These are phyloP conservation scores for Drosophila merina DNA, from an alignment of 2,888 invertebrate species.

Conservation along the genomic window DNA sequence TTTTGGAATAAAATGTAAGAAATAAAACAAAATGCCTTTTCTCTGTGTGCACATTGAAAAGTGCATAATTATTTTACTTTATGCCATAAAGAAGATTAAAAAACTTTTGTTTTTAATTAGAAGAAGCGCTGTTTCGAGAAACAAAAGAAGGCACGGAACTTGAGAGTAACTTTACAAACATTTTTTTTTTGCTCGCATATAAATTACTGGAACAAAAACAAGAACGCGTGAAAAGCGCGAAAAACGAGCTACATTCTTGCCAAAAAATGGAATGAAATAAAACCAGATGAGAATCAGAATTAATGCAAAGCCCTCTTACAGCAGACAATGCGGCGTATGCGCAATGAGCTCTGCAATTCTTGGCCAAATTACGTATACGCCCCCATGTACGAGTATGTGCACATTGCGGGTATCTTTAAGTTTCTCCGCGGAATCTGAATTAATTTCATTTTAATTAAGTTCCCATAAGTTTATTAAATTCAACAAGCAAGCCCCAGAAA, in stretches of 20 bases:
- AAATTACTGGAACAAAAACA: slow-evolving; percentile 62
- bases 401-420: slow-evolving; percentile 35
- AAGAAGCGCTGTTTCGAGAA: slow-evolving; percentile 59
- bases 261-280: slow-evolving; percentile 33
- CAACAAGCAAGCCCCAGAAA: slow-evolving; percentile 34
- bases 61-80: slow-evolving; percentile 72
- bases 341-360: slow-evolving; percentile 46
- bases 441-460: slow-evolving; percentile 72
- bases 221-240: slow-evolving; percentile 16
- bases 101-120: slow-evolving; percentile 78
- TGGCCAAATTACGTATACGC: slow-evolving; percentile 54
- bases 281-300: slow-evolving; percentile 60
- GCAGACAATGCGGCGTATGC: slow-evolving; percentile 62
- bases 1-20: too few species aligned
- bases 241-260: slow-evolving; percentile 38
- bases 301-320: slow-evolving; percentile 63
- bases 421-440: slow-evolving; percentile 52
- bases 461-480: slow-evolving; percentile 57
- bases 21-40: not conserved
- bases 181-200: slow-evolving; percentile 66
- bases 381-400: slow-evolving; percentile 12
- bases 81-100: slow-evolving; percentile 78
- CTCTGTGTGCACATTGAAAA: slow-evolving; percentile 43
- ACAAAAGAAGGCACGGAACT: slow-evolving; percentile 51
- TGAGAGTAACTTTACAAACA: slow-evolving; percentile 65